Conservation (phyloP, 2,888 invertebrate species). For the Lacanobia wlatinum region DNA sequence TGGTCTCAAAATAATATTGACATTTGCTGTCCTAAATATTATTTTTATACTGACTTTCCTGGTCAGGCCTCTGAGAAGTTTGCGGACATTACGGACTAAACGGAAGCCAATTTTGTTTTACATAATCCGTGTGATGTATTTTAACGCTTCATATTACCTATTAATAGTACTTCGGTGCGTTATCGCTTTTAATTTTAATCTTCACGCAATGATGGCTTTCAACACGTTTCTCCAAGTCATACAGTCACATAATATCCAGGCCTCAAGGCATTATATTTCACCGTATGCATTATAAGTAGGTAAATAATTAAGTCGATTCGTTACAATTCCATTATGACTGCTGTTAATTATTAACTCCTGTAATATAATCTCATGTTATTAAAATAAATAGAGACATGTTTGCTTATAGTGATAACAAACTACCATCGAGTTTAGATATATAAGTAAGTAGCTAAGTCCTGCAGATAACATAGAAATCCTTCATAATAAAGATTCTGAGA, state of each 20-base stretch:
- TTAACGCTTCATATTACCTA: conserved; percentile 3
- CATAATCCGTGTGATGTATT: conserved; percentile 19
- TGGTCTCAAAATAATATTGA: background rate
- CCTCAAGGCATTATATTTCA: conserved; percentile 46
- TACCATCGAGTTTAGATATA: conserved; percentile 64
- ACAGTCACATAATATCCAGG: conserved; percentile 52
- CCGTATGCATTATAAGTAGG: conserved; percentile 42
- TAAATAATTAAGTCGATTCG: conserved; percentile 45
- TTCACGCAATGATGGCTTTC: conserved; percentile 55
- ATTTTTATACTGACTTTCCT: conserved; percentile 20
- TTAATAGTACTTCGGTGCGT: conserved; percentile 12
- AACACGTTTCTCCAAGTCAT: conserved; percentile 46
- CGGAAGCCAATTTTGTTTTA: background rate
- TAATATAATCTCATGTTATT: conserved; percentile 67
- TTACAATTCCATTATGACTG: conserved; percentile 52
- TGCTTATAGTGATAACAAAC: conserved; percentile 73
- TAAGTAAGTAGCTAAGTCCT: conserved; percentile 70
- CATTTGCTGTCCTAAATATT: background rate
- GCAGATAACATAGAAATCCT: conserved; percentile 76
- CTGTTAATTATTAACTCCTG: conserved; percentile 56
- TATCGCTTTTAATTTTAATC: conserved; percentile 51
- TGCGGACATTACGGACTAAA: background rate
- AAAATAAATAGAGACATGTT: conserved; percentile 59
- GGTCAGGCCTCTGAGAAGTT: background rate
- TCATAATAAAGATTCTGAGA: conserved; percentile 61